phyloP scores from a whole-genome alignment of 2,888 invertebrate species.

The Saturnia japonica region DNA sequence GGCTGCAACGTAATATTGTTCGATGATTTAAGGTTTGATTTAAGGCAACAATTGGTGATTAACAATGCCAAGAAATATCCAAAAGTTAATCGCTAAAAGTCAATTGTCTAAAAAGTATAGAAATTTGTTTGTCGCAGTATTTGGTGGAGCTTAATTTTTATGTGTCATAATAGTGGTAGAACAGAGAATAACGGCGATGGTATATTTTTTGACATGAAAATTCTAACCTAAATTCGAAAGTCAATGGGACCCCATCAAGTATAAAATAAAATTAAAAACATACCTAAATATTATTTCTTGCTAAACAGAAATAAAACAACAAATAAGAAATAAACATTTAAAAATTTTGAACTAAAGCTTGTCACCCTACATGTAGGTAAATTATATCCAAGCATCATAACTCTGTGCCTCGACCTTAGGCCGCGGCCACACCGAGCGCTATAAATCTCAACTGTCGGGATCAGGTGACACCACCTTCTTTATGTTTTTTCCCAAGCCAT shows the following conservation, averaged over 20 bases:
- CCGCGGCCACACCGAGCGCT: conserved; percentile 75
- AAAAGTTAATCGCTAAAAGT: background rate
- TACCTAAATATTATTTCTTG: background rate
- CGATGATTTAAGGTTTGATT: background rate
- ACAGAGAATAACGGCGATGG: background rate
- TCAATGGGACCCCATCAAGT: no score
- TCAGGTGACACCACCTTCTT: conserved; percentile 83
- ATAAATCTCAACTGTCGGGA: conserved; percentile 78
- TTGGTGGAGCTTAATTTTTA: background rate
- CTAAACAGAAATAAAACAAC: background rate
- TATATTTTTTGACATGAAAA: background rate
- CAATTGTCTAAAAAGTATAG: background rate
- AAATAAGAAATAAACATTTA: background rate
- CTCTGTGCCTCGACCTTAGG: conserved; percentile 72
- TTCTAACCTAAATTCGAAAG: background rate
- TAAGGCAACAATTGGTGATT: background rate
- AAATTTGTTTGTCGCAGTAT: background rate
- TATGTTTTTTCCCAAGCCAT: conserved; percentile 83
- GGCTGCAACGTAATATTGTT: background rate
- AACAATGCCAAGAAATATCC: background rate
- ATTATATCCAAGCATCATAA: conserved; percentile 77
- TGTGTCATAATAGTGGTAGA: background rate
- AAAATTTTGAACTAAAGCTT: conserved; percentile 17
- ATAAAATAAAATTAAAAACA: background rate
- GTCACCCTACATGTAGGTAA: conserved; percentile 56